phyloP scores from a whole-genome alignment of 1,140 invertebrate species.

The Anadara kagoshimensis region DNA sequence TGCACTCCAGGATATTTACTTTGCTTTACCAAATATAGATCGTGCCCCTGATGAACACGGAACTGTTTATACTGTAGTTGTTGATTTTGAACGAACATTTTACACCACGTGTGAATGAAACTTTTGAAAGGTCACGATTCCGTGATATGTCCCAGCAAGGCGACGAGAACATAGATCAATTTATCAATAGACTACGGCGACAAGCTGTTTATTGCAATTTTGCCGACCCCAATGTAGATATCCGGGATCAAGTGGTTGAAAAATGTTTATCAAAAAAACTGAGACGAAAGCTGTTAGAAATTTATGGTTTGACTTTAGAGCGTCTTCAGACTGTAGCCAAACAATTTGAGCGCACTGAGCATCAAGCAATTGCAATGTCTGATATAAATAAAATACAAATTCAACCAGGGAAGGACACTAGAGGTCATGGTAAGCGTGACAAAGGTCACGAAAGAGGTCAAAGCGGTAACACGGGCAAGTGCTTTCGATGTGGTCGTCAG shows the following conservation, averaged over 20 bases:
- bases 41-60: too few species aligned
- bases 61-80: too few species aligned
- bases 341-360: conserved; percentile 1
- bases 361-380: conserved; percentile 9
- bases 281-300: conserved; percentile 19
- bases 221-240: conserved; percentile 19
- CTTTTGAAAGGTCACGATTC: conserved; percentile 31
- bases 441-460: neutral
- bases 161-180: conserved; percentile 32
- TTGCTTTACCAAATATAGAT: too few species aligned
- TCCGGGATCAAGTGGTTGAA: conserved; percentile 39
- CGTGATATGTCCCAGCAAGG: conserved; percentile 9
- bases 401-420: neutral
- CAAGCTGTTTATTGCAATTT: conserved; percentile 33
- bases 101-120: conserved; percentile 19
- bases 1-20: conserved; percentile 45
- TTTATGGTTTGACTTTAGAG: conserved; percentile 22
- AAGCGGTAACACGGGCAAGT: neutral
- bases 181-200: conserved; percentile 33
- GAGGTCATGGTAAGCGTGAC: neutral
- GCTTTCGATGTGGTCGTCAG: neutral
- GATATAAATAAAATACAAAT: neutral
- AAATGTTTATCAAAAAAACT: conserved; percentile 24
- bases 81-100: conserved; percentile 37
- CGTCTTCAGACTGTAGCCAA: conserved; percentile 20